Evolutionary conservation across 2,888 invertebrate genomes (phyloP), one percentile per base, ranked within the genome.

Genomic region (Cerastoderma edule): DNA sequence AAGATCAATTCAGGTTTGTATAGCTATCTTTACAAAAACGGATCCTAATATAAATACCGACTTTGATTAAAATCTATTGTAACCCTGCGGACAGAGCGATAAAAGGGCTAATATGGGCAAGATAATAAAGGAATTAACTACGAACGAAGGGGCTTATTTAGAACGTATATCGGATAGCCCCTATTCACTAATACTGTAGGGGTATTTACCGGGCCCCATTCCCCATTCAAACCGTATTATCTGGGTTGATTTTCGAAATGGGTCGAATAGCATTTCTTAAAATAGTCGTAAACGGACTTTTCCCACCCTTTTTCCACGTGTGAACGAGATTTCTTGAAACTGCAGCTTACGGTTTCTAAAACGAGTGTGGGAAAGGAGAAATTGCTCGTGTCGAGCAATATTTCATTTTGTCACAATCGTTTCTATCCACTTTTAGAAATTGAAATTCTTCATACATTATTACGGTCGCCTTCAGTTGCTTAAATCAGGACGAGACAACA

Each of bases 181-280:
- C 46, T 30, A 6, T 53, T 54, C 54, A 54, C n/a, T 39, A 56
- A 35, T 39, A 60, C 24, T n/a, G 54, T 54, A 28, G 39, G 35
- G 54, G 33, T 56, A 48, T 74, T 73, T 74, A 70, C 64, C 50
- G 53, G 67, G 35, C 44, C 56, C 48, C 33, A 65, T 67, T 74
- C n/a, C 4, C 10, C 50, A 60, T 60, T 60, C 60, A 39, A 60
- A 60, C 60, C 22, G 78, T 64, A 78, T 78, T 74, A 74, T 78
- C 73, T 54, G 70, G 63, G 63, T 27, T 53, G 60, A 67, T 63
- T 72, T 66, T 57, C 67, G 66, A 77, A 78, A 67, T 75, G 56
- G 78, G 75, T 75, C 81, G 81, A 77, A 69, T 78, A 72, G 70
- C 73, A 72, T 78, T 78, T 78, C 77, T 75, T 72, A 72, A 79